Conservation (phyloP, 1,140 invertebrate genomes). For the Tenebrio molitor region DNA sequence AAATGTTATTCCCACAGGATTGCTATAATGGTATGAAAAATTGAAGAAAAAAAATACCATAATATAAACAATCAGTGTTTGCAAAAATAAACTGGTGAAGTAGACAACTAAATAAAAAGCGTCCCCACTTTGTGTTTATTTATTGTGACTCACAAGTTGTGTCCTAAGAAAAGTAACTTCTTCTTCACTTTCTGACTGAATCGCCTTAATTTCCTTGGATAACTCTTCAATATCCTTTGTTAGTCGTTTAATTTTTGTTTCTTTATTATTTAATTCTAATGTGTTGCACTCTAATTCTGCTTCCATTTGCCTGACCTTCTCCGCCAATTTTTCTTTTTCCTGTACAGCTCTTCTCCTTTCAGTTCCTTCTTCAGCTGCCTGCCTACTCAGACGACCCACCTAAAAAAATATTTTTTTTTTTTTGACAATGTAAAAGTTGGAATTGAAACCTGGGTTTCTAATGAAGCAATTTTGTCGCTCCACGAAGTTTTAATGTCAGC, state of each 20-base stretch:
- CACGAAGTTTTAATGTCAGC: constrained; percentile 91
- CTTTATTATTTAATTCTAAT: constrained; percentile 78
- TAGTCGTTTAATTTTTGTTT: constrained; percentile 75
- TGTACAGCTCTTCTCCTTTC: constrained; percentile 81
- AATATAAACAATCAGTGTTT: constrained; percentile 7
- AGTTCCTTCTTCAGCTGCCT: constrained; percentile 84
- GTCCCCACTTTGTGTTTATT: constrained; percentile 2
- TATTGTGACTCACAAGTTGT: constrained; percentile 74
- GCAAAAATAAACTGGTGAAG: constrained; percentile 17
- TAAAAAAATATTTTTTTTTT: constrained; percentile 65
- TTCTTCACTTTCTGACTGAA: constrained; percentile 73
- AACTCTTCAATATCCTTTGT: constrained; percentile 76
- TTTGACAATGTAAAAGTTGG: too few relatives aligned
- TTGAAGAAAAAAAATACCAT: not conserved
- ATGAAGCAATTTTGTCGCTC: constrained; percentile 87
- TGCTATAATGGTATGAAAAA: not conserved
- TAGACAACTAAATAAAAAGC: constrained; percentile 20
- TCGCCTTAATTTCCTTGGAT: constrained; percentile 73
- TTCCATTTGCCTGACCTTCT: constrained; percentile 75
- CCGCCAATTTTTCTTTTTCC: constrained; percentile 76
- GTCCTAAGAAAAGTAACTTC: constrained; percentile 74
- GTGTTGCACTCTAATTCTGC: constrained; percentile 79
- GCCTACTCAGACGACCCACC: constrained; percentile 81
- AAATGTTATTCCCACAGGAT: not conserved
- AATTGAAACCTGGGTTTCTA: constrained; percentile 90